Conservation (phyloP, 2,888 invertebrate genomes). For the Fissipunctia ypsillon region DNA sequence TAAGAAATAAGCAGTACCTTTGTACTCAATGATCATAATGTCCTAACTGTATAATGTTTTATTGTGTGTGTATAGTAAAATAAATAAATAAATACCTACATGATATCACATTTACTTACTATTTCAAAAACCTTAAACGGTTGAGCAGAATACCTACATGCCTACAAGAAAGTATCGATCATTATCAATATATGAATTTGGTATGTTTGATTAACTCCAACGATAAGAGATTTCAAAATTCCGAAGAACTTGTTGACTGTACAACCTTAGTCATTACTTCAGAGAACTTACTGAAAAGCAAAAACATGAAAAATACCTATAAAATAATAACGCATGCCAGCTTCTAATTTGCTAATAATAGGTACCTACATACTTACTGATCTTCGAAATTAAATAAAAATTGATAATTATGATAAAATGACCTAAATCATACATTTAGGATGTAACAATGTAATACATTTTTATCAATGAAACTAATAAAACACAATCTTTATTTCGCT, state of each 20-base stretch:
- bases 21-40: no score
- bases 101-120: neutral
- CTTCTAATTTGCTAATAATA: neutral
- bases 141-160: neutral
- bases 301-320: conserved; percentile 4
- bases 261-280: conserved; percentile 43
- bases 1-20: no score
- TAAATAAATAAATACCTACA: no score
- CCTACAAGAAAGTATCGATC: conserved; percentile 8
- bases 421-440: neutral
- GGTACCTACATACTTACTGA: no score
- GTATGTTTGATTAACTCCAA: conserved; percentile 33
- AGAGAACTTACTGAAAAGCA: conserved; percentile 36
- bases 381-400: conserved; percentile 14
- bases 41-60: no score
- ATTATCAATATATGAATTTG: conserved; percentile 16
- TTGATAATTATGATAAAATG: conserved; percentile 5
- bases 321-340: neutral
- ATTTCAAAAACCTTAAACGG: neutral
- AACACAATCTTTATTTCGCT: conserved; percentile 8
- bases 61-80: no score
- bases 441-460: conserved; percentile 17
- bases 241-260: conserved; percentile 23
- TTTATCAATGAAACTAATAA: conserved; percentile 29
- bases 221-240: conserved; percentile 36